Base-by-base conservation (phyloP, 2,888 invertebrate species). In the Willowsia nigromaculata region DNA sequence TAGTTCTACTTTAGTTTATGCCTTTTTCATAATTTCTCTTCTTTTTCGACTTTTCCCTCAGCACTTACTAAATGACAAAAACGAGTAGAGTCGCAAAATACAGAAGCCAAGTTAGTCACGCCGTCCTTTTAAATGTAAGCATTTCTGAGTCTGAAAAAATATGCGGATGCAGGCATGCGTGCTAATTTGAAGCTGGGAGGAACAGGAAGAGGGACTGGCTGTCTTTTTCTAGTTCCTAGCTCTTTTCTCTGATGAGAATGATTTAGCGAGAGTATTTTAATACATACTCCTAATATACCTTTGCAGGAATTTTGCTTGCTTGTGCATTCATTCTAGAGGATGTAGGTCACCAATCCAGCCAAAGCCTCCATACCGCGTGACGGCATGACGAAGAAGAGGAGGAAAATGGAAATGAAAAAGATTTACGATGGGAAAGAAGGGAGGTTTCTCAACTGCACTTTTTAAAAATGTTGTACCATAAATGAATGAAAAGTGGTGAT, bases 401-500 rank as follows among this genome's bases (percentile, higher is more conserved):
- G 50, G 50, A 76, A 33, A 76, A 76, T 76, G 53, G 86, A 86
- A 86, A 80, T 68, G 62, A 80, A 86, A 80, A 83, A 86, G 86
- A 86, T 85, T 85, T 85, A 78, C 56, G 53, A 74, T 33, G n/a
- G 11, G 33, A n/a, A 37, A 65, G 37, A 6, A 37, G 37, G 65
- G n/a, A 65, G 30, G 33, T 4, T 33, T 33, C 18, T 30, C 33
- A n/a, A 56, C 37, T 71, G 59, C 59, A 59, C n/a, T 50, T 71
- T 30, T n/a, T 33, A 27, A 13, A 22, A 30, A 56, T 56, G 22
- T 71, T 71, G 71, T 13, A 30, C 25, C 5, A 47, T 47, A 74
- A 27, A 43, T 71, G 37, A 53, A 56, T 76, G 50, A 30, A n/a
- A 50, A 76, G n/a, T 53, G 27, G 53, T 11, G 50, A 33, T 40